These are phyloP conservation scores for Solenodon paradoxus DNA, from an alignment of 2,113 vertebrate species.

Conservation along the genomic window DNA sequence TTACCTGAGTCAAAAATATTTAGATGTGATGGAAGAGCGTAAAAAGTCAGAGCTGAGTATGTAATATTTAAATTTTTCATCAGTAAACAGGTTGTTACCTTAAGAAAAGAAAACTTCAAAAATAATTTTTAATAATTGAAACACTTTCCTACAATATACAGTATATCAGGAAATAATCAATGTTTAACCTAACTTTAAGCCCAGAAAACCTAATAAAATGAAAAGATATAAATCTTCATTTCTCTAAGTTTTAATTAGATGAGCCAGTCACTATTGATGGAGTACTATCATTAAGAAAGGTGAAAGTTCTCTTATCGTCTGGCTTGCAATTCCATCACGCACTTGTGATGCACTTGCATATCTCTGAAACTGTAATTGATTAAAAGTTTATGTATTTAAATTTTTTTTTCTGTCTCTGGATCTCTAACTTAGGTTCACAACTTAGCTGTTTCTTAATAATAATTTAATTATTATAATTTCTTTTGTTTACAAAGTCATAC, in stretches of 20 bases:
- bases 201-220: not conserved
- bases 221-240: not conserved
- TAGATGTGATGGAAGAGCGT: not conserved
- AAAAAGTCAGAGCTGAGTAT: too few species aligned
- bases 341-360: not conserved
- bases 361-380: too few species aligned
- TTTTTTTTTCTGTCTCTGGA: too few species aligned
- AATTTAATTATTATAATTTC: too few species aligned
- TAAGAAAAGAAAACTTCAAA: not conserved
- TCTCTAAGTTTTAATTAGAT: not conserved
- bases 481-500: too few species aligned
- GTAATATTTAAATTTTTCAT: not conserved
- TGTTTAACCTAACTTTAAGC: not conserved
- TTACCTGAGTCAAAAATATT: not conserved
- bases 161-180: not conserved
- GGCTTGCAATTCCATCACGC: accelerated
- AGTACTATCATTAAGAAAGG: not conserved
- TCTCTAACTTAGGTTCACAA: too few species aligned
- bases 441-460: too few species aligned
- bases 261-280: not conserved
- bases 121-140: not conserved
- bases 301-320: not conserved
- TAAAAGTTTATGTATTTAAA: too few species aligned
- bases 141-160: not conserved
- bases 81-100: not conserved